These are phyloP conservation scores for Progne subis DNA, from an alignment of 2,113 vertebrate genomes.

Conservation along the genomic window DNA sequence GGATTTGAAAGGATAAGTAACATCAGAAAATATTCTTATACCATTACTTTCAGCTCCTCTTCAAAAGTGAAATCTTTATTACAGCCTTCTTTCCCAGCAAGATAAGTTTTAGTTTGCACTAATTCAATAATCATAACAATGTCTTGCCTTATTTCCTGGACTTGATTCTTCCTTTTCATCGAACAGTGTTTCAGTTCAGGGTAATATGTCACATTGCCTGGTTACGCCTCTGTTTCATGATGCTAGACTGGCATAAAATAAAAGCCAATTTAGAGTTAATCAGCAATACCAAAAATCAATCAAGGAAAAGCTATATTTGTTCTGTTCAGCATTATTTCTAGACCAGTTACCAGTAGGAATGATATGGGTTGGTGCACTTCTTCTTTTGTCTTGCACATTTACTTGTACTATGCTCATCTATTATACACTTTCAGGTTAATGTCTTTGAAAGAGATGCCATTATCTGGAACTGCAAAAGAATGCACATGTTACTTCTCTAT, in stretches of 20 bases:
- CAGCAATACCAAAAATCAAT: not conserved
- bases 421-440: not conserved
- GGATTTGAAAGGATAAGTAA: not conserved
- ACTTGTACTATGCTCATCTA: not conserved
- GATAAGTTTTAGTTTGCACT: not conserved
- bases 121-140: not conserved
- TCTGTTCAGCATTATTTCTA: not conserved
- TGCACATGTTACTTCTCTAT: not conserved
- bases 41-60: not conserved
- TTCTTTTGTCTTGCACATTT: not conserved
- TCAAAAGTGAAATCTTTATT: not conserved
- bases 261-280: not conserved
- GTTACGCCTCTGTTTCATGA: not conserved
- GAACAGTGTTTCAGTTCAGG: accelerated
- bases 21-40: not conserved
- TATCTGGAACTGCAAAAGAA: not conserved
- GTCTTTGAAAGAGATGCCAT: not conserved
- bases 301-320: not conserved
- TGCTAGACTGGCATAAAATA: not conserved
- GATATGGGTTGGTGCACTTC: not conserved
- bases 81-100: not conserved
- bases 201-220: not conserved
- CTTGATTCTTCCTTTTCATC: not conserved
- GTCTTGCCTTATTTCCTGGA: not conserved
- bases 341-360: not conserved